These are phyloP conservation scores for Leucopsar rothschildi DNA, from an alignment of 2,113 vertebrate genomes.

Conservation along the genomic window DNA sequence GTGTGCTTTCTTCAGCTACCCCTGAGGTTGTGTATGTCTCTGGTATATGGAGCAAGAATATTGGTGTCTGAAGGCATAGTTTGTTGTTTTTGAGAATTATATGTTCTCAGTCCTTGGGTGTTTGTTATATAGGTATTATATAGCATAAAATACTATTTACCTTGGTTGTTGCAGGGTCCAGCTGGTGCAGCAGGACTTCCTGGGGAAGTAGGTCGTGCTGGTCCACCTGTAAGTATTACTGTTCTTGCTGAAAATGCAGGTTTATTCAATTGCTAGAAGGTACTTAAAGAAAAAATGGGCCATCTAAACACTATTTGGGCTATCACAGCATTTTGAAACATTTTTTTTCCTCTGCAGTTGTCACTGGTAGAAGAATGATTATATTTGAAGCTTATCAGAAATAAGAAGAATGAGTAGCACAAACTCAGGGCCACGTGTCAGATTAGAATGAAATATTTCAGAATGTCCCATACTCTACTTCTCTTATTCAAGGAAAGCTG, in stretches of 20 bases:
- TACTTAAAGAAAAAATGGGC: neutral
- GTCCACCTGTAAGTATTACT: constrained; percentile 83
- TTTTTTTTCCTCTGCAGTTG: neutral
- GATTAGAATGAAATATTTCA: neutral
- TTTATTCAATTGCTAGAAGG: neutral
- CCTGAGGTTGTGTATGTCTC: neutral
- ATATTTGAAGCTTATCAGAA: neutral
- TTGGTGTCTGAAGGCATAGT: neutral
- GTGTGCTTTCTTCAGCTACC: neutral
- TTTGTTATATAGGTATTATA: neutral
- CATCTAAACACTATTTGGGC: neutral
- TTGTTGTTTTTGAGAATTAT: neutral
- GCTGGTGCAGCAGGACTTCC: constrained; percentile 88
- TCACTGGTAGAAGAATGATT: neutral
- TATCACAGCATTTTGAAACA: neutral
- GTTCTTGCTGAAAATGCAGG: neutral
- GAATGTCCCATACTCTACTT: neutral
- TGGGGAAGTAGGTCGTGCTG: constrained; percentile 86
- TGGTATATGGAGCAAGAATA: neutral
- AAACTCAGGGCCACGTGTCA: neutral
- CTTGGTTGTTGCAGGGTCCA: constrained; percentile 78
- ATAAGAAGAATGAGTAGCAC: neutral
- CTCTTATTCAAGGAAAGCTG: neutral
- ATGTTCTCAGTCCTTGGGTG: neutral
- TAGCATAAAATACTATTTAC: neutral